Conservation (phyloP, 2,113 vertebrate genomes). For the Ranitomeya imitator region DNA sequence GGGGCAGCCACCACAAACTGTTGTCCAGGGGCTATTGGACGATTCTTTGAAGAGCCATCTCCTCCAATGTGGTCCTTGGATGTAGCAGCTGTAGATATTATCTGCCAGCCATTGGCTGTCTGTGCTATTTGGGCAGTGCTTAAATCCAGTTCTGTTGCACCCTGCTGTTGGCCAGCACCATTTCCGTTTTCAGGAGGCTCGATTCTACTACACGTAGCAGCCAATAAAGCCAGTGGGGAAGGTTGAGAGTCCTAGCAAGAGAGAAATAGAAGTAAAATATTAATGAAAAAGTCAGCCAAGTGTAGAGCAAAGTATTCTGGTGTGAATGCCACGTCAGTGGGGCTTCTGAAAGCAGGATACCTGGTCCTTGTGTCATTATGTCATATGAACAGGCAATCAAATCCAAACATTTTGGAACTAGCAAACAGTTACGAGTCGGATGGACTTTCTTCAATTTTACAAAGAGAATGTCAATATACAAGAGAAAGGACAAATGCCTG, state of each 20-base stretch:
- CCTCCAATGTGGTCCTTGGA: conserved; percentile 74
- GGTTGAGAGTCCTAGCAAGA: conserved; percentile 86
- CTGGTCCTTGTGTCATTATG: too few species aligned
- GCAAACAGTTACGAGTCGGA: too few species aligned
- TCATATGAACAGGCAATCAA: too few species aligned
- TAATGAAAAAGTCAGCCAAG: too few species aligned
- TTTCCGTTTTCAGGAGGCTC: conserved; percentile 90
- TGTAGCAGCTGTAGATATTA: conserved; percentile 78
- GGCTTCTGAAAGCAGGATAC: too few species aligned
- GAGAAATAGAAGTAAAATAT: not conserved
- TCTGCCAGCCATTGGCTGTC: conserved; percentile 90
- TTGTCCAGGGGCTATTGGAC: conserved; percentile 73
- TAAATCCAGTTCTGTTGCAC: conserved; percentile 81
- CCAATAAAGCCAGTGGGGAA: conserved; percentile 91
- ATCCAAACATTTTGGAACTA: too few species aligned
- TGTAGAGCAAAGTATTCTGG: too few species aligned
- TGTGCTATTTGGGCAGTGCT: conserved; percentile 83
- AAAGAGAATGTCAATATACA: too few species aligned
- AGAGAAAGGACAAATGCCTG: too few species aligned
- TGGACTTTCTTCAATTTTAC: too few species aligned
- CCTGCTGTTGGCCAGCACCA: conserved; percentile 74
- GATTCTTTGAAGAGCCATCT: conserved; percentile 71
- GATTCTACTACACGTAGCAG: conserved; percentile 95
- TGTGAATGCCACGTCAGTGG: too few species aligned
- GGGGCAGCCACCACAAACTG: conserved; percentile 84